phyloP scores from a whole-genome alignment of 2,113 vertebrate genomes.

The Myxocyprinus asiaticus region DNA sequence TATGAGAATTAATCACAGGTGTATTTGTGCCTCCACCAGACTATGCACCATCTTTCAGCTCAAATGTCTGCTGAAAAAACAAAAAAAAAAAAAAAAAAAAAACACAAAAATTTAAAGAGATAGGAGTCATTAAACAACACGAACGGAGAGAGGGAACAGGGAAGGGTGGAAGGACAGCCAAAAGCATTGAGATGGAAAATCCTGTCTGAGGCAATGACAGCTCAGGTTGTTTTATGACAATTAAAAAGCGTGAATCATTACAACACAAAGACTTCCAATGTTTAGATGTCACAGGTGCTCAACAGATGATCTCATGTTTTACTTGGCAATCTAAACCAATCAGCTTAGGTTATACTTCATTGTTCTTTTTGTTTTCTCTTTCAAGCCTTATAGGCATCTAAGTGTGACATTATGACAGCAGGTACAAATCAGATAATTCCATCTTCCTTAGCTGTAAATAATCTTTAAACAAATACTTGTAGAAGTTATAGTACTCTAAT shows the following conservation, averaged over 20 bases:
- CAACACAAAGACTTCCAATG: neutral
- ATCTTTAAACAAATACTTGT: too few relatives aligned
- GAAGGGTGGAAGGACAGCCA: neutral
- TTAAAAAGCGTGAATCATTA: slow-evolving; percentile 8
- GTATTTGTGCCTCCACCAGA: slow-evolving; percentile 30
- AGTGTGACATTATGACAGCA: too few relatives aligned
- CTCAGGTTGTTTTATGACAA: neutral
- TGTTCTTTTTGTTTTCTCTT: too few relatives aligned
- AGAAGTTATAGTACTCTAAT: too few relatives aligned
- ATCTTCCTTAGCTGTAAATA: too few relatives aligned
- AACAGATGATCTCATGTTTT: too few relatives aligned
- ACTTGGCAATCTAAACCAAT: too few relatives aligned
- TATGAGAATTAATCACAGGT: slow-evolving; percentile 51
- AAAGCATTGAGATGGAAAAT: slow-evolving; percentile 21
- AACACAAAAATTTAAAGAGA: neutral
- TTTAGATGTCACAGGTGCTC: neutral
- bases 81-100: slow-evolving; percentile 29
- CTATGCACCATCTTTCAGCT: neutral
- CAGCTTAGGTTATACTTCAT: too few relatives aligned
- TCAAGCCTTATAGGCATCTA: too few relatives aligned
- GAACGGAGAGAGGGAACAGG: neutral
- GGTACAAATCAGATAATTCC: too few relatives aligned
- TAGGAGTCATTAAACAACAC: slow-evolving; percentile 3
- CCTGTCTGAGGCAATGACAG: slow-evolving; percentile 8
- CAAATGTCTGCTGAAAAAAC: neutral